Base-by-base conservation (phyloP, 2,888 invertebrate genomes). In the Caenorhabditis macrosperma region DNA sequence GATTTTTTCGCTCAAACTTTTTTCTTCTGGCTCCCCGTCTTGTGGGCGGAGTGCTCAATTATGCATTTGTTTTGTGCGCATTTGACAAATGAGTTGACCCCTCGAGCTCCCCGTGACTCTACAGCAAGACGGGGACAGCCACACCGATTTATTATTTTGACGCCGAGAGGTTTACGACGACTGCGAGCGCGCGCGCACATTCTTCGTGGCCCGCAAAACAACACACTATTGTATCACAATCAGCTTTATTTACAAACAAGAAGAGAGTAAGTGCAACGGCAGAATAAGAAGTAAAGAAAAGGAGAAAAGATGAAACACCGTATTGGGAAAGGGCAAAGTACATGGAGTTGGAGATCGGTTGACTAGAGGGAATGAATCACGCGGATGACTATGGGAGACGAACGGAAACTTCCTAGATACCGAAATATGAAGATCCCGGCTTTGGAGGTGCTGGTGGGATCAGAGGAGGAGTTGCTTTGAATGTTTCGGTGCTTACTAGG, bases 401-500 rank as follows among this genome's bases (percentile, higher is more conserved):
- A 38, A 28, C 50, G 20, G 30, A 6, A 12, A 54, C 12, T 15
- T 44, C 5, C 77, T 72, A 86, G 26, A 85, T 85, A 22, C 85
- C 85, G 38, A 84, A 86, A 60, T 84, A 86, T 0, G 83, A 77
- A 9, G 84, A 64, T 22, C 80, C 78, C 26, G 83, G 82, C 22
- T 83, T 81, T 6, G 86, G 83, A 26, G 86, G 81, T 2, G 84
- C 79, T 17, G 86, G 82, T 9, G 85, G 85, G 38, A 82, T 82
- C 26, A 83, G 59, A n/a, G 80, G 85, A 5, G 74, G 82, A 22
- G 71, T 75, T 10, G 82, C 55, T 55, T 78, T 78, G 61, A 82
- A 74, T 10, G 75, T 67, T 33, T 75, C 75, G 26, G 71, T 68
- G 24, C 35, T 72, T 22, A 71, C 74, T 4, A 69, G 24, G 26